Percentiles rank a stretch among this genome's conserved stretches.
These are phyloP conservation scores for Zoanthus sansibaricus DNA, from an alignment of 92 coral and sea anemone species.

Conservation along the genomic window DNA sequence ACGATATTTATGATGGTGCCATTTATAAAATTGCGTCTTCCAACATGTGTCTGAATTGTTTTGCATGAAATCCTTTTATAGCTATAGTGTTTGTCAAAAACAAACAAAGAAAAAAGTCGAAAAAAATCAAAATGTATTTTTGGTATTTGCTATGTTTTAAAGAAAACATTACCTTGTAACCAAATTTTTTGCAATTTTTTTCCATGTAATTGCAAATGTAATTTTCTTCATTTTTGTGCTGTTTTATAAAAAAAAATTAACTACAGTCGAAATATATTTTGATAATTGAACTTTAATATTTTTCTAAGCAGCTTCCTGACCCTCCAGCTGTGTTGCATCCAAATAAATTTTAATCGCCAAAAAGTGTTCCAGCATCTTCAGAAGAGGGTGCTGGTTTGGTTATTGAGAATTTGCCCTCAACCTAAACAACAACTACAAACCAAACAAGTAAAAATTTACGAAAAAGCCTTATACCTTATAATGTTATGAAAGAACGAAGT, in stretches of 20 bases:
- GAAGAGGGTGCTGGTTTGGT: constrained; percentile 12
- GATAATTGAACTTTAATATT: neutral
- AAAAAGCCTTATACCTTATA: constrained; percentile 11
- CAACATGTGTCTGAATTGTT: constrained; percentile 9
- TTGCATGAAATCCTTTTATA: constrained; percentile 11
- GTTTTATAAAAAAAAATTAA: neutral
- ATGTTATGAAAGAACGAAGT: constrained; percentile 9
- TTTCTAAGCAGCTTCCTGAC: constrained; percentile 8
- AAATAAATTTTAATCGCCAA: neutral
- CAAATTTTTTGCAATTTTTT: neutral
- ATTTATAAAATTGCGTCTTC: neutral
- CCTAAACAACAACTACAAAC: neutral
- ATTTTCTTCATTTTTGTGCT: constrained; percentile 12
- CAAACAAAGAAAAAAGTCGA: neutral
- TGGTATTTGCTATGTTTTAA: neutral
- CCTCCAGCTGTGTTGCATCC: constrained; percentile 15
- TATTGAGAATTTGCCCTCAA: neutral
- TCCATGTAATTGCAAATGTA: neutral
- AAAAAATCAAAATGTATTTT: constrained; percentile 21
- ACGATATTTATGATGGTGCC: neutral
- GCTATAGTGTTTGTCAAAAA: constrained; percentile 7
- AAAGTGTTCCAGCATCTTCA: neutral
- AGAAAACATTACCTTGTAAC: neutral
- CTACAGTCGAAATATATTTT: neutral
- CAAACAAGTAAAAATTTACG: neutral